A percentile compares a stretch with the other conserved stretches of the same genome.
These are phyloP conservation scores for Corythoichthys haematopterus DNA, from an alignment of 2,113 vertebrate genomes.

Conservation along the genomic window DNA sequence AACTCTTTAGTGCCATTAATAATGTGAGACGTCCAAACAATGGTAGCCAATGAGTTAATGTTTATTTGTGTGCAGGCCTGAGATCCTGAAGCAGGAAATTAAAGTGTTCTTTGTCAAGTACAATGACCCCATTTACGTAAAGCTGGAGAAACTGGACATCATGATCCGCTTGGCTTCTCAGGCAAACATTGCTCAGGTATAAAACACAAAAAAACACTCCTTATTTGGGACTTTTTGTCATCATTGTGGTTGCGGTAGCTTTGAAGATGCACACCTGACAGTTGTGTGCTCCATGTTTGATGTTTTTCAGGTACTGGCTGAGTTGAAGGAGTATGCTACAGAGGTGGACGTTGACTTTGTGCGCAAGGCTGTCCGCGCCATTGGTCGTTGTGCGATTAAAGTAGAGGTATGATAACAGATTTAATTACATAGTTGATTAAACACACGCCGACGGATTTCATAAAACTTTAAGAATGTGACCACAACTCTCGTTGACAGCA, in stretches of 20 bases:
- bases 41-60: neutral
- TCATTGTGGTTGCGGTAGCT: neutral
- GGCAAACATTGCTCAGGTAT: constrained; percentile 97
- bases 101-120: constrained; percentile 99
- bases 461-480: neutral
- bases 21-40: no score
- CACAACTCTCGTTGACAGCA: constrained; percentile 68
- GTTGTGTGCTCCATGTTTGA: neutral
- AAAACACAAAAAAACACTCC: neutral
- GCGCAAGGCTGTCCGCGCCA: constrained; percentile 94
- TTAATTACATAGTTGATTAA: no score
- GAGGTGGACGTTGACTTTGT: constrained; percentile 98
- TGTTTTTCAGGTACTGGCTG: constrained; percentile 84
- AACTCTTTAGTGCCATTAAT: no score
- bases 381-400: constrained; percentile 97
- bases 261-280: neutral
- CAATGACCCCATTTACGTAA: constrained; percentile 98
- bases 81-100: constrained; percentile 98
- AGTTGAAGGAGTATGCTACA: constrained; percentile 96
- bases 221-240: no score
- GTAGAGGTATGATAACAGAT: constrained; percentile 76
- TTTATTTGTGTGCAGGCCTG: constrained; percentile 74
- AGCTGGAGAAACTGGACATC: constrained; percentile 97
- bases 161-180: constrained; percentile 98
- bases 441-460: neutral